A percentile compares a stretch with the other conserved stretches of the same genome.
Evolutionary conservation across 2,888 invertebrate genomes (phyloP).

Genomic region (Lasioglossum lativentre): DNA sequence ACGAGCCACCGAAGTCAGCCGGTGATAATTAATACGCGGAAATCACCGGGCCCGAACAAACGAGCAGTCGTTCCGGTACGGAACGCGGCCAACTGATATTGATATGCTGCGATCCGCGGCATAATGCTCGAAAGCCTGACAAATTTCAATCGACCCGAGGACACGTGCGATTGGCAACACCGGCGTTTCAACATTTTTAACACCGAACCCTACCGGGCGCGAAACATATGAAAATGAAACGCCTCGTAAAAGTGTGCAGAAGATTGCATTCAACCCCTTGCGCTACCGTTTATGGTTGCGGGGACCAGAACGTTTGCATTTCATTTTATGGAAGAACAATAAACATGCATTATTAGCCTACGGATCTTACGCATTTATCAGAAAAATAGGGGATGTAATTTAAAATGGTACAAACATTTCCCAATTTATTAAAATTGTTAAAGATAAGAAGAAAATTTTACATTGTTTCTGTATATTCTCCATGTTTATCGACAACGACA

Average conservation of each 20-base stretch:
- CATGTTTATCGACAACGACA: too few relatives aligned
- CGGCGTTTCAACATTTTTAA: slow-evolving; percentile 42
- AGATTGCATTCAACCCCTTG: not conserved
- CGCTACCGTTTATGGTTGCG: too few relatives aligned
- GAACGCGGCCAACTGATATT: slow-evolving; percentile 41
- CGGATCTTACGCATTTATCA: too few relatives aligned
- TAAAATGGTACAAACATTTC: too few relatives aligned
- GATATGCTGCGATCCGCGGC: slow-evolving; percentile 25
- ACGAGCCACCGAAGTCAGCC: slow-evolving; percentile 29
- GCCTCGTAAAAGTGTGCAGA: not conserved
- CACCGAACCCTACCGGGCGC: too few relatives aligned
- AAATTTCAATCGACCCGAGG: slow-evolving; percentile 39
- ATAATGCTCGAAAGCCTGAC: slow-evolving; percentile 48
- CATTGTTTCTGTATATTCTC: too few relatives aligned
- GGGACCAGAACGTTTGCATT: too few relatives aligned
- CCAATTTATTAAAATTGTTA: too few relatives aligned
- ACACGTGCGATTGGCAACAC: slow-evolving; percentile 63
- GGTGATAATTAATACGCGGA: slow-evolving; percentile 48
- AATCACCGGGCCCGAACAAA: slow-evolving; percentile 38
- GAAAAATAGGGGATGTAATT: too few relatives aligned
- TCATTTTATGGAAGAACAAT: too few relatives aligned
- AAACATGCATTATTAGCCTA: too few relatives aligned
- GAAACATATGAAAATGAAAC: not conserved
- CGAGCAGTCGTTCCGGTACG: slow-evolving; percentile 43
- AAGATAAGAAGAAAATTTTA: too few relatives aligned